Percentiles rank a stretch among this genome's conserved stretches.
Evolutionary conservation across 2,888 invertebrate genomes (phyloP).

Genomic region (Cephus pulcher): DNA sequence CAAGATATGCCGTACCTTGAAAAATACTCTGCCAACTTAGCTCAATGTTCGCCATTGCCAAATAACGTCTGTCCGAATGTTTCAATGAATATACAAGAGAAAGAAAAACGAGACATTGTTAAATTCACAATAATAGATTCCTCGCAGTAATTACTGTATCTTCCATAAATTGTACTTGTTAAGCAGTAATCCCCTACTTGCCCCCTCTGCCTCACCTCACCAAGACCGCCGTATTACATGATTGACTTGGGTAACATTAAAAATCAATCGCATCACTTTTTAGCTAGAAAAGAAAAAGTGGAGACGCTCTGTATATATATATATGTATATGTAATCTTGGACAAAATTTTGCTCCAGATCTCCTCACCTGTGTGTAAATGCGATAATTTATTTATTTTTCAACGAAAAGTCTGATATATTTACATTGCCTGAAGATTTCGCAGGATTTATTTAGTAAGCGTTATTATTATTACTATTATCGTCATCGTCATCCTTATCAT

Average conservation of each 20-base stretch:
- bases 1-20: constrained; percentile 30
- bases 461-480: background rate
- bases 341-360: constrained; percentile 12
- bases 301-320: background rate
- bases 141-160: background rate
- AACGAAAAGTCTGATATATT: constrained; percentile 44
- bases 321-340: background rate
- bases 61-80: background rate
- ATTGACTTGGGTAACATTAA: background rate
- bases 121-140: background rate
- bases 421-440: constrained; percentile 30
- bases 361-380: constrained; percentile 8
- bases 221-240: background rate
- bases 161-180: background rate
- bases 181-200: background rate
- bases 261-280: background rate
- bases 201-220: background rate
- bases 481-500: background rate
- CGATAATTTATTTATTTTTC: constrained; percentile 30
- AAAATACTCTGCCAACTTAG: constrained; percentile 20
- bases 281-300: background rate
- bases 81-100: background rate
- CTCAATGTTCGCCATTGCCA: constrained; percentile 16
- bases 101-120: background rate
- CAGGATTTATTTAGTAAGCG: background rate